These are phyloP conservation scores for Protosalanx chinensis DNA, from an alignment of 2,797 vertebrate species.

Conservation along the genomic window DNA sequence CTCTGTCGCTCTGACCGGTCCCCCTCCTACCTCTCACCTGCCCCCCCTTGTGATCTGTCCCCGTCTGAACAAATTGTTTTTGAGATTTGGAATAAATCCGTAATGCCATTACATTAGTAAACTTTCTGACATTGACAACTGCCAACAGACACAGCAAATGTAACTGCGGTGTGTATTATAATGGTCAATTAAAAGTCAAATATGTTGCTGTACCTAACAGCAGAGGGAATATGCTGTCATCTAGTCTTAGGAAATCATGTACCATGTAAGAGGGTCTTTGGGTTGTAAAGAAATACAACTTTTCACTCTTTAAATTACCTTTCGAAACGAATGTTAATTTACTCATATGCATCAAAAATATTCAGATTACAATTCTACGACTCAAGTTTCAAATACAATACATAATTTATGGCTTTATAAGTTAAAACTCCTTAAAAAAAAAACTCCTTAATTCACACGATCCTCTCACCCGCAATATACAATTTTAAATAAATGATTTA, in stretches of 20 bases:
- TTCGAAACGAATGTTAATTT: slow-evolving; percentile 71
- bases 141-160: slow-evolving; percentile 63
- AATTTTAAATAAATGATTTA: slow-evolving; percentile 78
- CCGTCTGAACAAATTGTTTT: slow-evolving; percentile 47
- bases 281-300: slow-evolving; percentile 58
- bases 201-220: slow-evolving; percentile 57
- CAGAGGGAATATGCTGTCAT: slow-evolving; percentile 61
- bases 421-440: slow-evolving; percentile 70
- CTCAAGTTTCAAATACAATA: slow-evolving; percentile 82
- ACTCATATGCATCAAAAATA: slow-evolving; percentile 80
- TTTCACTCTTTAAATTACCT: slow-evolving; percentile 76
- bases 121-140: slow-evolving; percentile 41
- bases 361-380: slow-evolving; percentile 74
- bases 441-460: slow-evolving; percentile 71
- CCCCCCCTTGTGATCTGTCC: slow-evolving; percentile 15
- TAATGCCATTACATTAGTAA: slow-evolving; percentile 9
- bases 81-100: slow-evolving; percentile 38
- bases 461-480: slow-evolving; percentile 73
- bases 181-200: slow-evolving; percentile 58
- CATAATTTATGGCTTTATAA: slow-evolving; percentile 85
- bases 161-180: background rate
- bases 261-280: slow-evolving; percentile 65
- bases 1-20: too few relatives aligned
- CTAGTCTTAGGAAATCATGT: slow-evolving; percentile 60
- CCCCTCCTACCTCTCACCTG: too few relatives aligned